These are phyloP conservation scores for Agapornis canus DNA, from an alignment of 2,797 vertebrate species.

Conservation along the genomic window DNA sequence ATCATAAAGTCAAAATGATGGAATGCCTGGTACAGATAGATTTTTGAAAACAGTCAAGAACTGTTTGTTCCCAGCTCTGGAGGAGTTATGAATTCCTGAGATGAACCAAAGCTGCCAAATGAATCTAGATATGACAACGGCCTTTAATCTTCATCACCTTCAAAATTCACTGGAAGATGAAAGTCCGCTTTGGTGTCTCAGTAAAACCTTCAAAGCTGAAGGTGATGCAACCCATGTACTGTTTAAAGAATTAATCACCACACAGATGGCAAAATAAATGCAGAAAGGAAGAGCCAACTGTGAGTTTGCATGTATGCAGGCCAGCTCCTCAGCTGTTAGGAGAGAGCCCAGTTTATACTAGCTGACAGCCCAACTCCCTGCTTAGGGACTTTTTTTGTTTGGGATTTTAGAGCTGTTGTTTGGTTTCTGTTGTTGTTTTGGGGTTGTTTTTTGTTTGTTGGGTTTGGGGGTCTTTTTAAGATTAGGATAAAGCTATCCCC, in stretches of 20 bases:
- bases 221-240: background rate
- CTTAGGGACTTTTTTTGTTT: background rate
- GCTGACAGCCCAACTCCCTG: background rate
- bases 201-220: conserved; percentile 41
- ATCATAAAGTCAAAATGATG: conserved; percentile 23
- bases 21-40: conserved; percentile 22
- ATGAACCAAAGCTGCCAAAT: conserved; percentile 20
- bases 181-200: background rate
- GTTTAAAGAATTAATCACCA: background rate
- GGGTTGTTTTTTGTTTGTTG: background rate
- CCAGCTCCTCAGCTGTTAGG: background rate
- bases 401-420: background rate
- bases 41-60: conserved; percentile 67
- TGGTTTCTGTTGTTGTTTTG: background rate
- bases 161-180: background rate
- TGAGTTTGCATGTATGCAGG: background rate
- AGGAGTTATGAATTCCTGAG: background rate
- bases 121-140: background rate
- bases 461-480: background rate
- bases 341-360: background rate
- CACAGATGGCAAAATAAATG: conserved; percentile 48
- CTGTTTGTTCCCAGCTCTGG: conserved; percentile 36
- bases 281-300: background rate
- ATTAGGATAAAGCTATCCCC: background rate
- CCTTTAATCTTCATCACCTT: conserved; percentile 14